Percentiles rank a stretch among this genome's conserved stretches.
phyloP scores from a whole-genome alignment of 2,113 vertebrate species.

The Loxodonta africana region DNA sequence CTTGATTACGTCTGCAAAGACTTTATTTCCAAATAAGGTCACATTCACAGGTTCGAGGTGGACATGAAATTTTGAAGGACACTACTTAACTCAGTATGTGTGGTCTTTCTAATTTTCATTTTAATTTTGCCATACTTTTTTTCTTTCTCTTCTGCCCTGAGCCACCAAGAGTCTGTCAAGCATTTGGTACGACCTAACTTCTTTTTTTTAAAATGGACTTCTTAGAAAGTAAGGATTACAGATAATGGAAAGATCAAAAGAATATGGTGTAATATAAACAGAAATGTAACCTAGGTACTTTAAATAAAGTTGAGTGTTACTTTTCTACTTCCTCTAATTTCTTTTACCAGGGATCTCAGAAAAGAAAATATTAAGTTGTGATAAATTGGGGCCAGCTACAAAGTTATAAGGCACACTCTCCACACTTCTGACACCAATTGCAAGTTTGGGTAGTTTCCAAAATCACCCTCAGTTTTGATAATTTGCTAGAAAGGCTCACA shows the following conservation, averaged over 20 bases:
- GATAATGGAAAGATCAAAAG: not conserved
- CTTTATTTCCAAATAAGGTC: not conserved
- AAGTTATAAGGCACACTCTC: not conserved
- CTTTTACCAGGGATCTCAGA: slow-evolving; percentile 29
- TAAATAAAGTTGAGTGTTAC: slow-evolving; percentile 7
- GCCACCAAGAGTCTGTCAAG: not conserved
- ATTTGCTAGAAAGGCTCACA: not conserved
- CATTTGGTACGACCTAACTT: not conserved
- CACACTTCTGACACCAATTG: not conserved
- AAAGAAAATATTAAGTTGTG: slow-evolving; percentile 38
- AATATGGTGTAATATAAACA: not conserved
- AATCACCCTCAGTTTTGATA: slow-evolving; percentile 24
- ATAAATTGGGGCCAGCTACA: not conserved
- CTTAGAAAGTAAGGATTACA: not conserved
- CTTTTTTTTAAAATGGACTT: not conserved
- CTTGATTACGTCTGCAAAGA: not conserved
- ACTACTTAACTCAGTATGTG: not conserved
- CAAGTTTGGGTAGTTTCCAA: not conserved
- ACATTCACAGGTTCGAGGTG: not conserved
- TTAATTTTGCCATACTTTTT: not conserved
- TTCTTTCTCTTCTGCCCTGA: not conserved
- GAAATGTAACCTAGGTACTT: slow-evolving; percentile 2
- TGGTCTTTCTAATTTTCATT: not conserved
- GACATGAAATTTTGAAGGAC: not conserved
- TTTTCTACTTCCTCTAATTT: slow-evolving; percentile 53